These are phyloP conservation scores for Piezodorus guildinii DNA, from an alignment of 1,140 invertebrate species.

Conservation along the genomic window DNA sequence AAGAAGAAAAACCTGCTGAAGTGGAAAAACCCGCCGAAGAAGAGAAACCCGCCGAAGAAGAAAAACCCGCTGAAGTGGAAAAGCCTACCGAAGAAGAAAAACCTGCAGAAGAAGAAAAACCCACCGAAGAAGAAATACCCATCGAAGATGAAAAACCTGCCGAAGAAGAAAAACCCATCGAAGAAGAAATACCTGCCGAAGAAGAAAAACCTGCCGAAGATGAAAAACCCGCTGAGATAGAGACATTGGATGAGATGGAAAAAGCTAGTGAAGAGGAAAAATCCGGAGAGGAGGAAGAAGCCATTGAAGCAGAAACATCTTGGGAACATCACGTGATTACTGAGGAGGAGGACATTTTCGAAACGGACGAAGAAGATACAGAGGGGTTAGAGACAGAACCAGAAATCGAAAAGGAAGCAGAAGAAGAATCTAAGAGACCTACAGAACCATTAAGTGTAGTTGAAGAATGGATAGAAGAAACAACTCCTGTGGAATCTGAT, in stretches of 20 bases:
- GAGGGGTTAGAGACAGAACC: background rate
- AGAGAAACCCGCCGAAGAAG: no score
- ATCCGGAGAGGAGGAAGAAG: background rate
- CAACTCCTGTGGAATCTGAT: background rate
- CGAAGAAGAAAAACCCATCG: no score
- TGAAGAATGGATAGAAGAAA: background rate
- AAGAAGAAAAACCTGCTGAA: no score
- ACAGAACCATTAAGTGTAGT: background rate
- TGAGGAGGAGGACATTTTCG: background rate
- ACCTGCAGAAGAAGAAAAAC: no score
- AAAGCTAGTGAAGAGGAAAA: background rate
- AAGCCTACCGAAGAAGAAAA: no score
- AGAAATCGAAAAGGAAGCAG: background rate
- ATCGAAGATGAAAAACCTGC: no score
- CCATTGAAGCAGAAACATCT: background rate
- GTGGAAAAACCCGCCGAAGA: no score
- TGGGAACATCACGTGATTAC: background rate
- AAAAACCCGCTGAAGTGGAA: no score
- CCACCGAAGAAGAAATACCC: no score
- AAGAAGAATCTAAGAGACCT: background rate
- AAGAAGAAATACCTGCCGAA: background rate
- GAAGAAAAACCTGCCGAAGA: background rate
- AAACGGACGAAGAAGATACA: background rate
- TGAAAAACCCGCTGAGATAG: background rate
- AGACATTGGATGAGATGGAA: background rate